Evolutionary conservation across 2,888 invertebrate genomes (phyloP), one percentile per base, ranked within the genome.

Genomic region (Cyclophora punctaria): DNA sequence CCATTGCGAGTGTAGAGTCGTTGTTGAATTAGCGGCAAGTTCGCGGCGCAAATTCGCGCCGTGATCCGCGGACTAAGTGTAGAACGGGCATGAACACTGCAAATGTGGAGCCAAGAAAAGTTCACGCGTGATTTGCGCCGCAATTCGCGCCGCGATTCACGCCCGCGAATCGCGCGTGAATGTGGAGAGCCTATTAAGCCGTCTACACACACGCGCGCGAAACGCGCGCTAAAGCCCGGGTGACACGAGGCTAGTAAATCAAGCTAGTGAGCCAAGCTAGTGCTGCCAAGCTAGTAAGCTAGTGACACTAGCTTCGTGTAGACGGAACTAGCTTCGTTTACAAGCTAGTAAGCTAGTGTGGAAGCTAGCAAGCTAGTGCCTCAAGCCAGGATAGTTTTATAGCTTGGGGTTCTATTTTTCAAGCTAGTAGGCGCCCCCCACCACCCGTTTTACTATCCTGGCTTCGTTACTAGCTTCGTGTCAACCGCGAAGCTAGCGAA

Each of bases 381-480:
- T 49, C 52, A 49, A 52, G 52, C 49, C 45, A 52, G 52, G 49
- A 49, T 52, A 52, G 49, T 52, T 49, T 49, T 44, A 52, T 49
- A 52, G 49, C 44, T 44, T 52, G 49, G 47, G 44, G 49, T 52
- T 52, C 47, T 48, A 52, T 52, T 52, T 49, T 52, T 52, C 47
- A 46, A 48, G 52, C 52, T 52, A 46, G 45, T 43, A 48, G 41
- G 47, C 47, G 46, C 47, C 50, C 50, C 47, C 47, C 49, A 46
- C 48, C 48, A 48, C 51, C 45, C 45, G 45, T 51, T 51, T 51
- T 51, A 48, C 51, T 51, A 48, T 48, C 47, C 51, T 48, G 51
- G 48, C 51, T 50, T 50, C 48, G 48, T 49, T 48, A 48, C 48
- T 48, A 48, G 48, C 46, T 46, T 46, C 46, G 46, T 46, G 48